Evolutionary conservation across 1,140 invertebrate genomes (phyloP), one percentile per base, ranked within the genome.

Genomic region (Coboldia fuscipes): DNA sequence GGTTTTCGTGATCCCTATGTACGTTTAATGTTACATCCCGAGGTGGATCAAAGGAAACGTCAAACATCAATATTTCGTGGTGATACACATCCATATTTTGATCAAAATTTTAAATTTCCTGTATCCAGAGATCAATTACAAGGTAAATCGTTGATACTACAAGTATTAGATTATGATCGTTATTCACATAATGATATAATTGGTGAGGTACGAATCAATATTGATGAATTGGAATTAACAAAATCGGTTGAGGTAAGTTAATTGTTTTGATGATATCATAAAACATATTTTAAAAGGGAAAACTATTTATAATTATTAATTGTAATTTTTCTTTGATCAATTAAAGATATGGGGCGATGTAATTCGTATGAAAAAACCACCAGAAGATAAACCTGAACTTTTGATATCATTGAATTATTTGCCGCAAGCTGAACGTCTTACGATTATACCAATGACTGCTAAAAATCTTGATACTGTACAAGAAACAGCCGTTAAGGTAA

Each of bases 1-100:
- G 79, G 80, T 7, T 86, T 85, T 54, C 80, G 80, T 39, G 82
- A 88, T 54, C 82, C 83, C 1, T 88, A 85, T 51, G 75, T 88
- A 10, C 67, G 76, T 2, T 50, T 88, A 9, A 66, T 62, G 28
- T 60, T 86, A 20, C 59, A 68, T 14, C 83, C 83, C 1, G 73
- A 77, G 56, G 79, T 88, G 15, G 83, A 89, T 47, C 65, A 66
- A n/a, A 64, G 79, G 5, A 77, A 81, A 36, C 63, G 83, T 22
- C 79, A 86, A 52, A 84, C 82, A 0, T 63, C 63, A n/a, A 75
- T 80, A 10, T 72, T 75, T 43, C 60, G 73, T 28, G 76, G 78
- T 44, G 68, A 79, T 39, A 62, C 72, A 7, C 80, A 79, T 52
- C 78, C 78, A 0, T 72, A 72, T 54, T 83, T 83, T 47, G 74